These are phyloP conservation scores for Adrianichthys oophorus DNA, from an alignment of 2,797 vertebrate species.

Conservation along the genomic window DNA sequence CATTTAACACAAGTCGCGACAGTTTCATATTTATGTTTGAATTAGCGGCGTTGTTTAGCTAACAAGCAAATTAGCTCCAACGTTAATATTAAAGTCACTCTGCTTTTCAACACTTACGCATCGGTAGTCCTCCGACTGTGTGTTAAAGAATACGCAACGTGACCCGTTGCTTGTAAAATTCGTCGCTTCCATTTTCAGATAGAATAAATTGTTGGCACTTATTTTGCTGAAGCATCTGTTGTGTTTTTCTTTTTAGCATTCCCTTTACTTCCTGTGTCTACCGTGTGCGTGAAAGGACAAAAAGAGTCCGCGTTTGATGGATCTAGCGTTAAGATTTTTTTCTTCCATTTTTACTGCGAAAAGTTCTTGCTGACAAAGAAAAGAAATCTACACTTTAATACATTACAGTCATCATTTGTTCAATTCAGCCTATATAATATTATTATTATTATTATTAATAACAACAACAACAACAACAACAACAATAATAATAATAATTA, in stretches of 20 bases:
- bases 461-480: too few relatives aligned
- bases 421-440: too few relatives aligned
- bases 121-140: conserved; percentile 69
- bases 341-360: too few relatives aligned
- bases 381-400: too few relatives aligned
- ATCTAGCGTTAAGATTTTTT: too few relatives aligned
- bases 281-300: conserved; percentile 57
- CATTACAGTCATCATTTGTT: too few relatives aligned
- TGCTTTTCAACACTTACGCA: conserved; percentile 71
- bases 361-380: too few relatives aligned
- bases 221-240: conserved; percentile 35
- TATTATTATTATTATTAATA: too few relatives aligned
- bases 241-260: conserved; percentile 45
- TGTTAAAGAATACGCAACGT: conserved; percentile 67
- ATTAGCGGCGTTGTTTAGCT: conserved; percentile 5
- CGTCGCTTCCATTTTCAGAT: conserved; percentile 35
- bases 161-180: conserved; percentile 46
- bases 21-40: too few relatives aligned
- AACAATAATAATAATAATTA: too few relatives aligned
- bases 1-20: too few relatives aligned
- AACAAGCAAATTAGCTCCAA: conserved; percentile 16
- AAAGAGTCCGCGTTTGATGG: conserved; percentile 13
- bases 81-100: conserved; percentile 6
- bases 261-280: conserved; percentile 63
- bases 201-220: conserved; percentile 3